A percentile compares a stretch with the other conserved stretches of the same genome.
These are phyloP conservation scores for Cheilosia scutellata DNA, from an alignment of 2,888 invertebrate species.

Conservation along the genomic window DNA sequence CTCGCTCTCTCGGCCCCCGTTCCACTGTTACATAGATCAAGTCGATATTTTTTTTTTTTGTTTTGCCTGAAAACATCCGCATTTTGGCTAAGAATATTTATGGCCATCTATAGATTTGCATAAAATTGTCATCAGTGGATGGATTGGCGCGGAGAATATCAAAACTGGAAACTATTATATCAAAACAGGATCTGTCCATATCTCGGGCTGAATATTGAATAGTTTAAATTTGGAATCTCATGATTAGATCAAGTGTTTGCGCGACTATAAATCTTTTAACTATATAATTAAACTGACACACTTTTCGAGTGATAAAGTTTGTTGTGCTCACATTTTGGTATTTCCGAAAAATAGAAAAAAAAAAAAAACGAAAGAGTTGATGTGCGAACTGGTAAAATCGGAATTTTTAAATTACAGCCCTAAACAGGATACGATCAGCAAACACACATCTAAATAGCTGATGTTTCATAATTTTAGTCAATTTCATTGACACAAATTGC, in stretches of 20 bases:
- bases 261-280: neutral
- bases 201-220: neutral
- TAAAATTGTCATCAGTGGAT: constrained; percentile 20
- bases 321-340: neutral
- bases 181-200: constrained; percentile 46
- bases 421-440: constrained; percentile 20
- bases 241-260: neutral
- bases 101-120: constrained; percentile 25
- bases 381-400: constrained; percentile 38
- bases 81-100: constrained; percentile 26
- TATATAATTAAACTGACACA: constrained; percentile 9
- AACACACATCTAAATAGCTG: neutral
- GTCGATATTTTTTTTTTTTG: neutral
- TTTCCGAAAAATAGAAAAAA: no score
- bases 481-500: constrained; percentile 21
- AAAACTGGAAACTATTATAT: constrained; percentile 18
- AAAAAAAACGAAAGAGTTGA: constrained; percentile 44
- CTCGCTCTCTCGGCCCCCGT: neutral
- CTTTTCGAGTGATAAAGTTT: constrained; percentile 10
- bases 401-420: neutral
- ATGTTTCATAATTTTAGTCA: constrained; percentile 11
- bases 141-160: constrained; percentile 18
- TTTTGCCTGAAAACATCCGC: constrained; percentile 44
- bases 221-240: neutral
- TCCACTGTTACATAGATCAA: neutral